A percentile compares a stretch with the other conserved stretches of the same genome.
Conservation (phyloP, 1,140 invertebrate species). For the Drosophila mauritiana region DNA sequence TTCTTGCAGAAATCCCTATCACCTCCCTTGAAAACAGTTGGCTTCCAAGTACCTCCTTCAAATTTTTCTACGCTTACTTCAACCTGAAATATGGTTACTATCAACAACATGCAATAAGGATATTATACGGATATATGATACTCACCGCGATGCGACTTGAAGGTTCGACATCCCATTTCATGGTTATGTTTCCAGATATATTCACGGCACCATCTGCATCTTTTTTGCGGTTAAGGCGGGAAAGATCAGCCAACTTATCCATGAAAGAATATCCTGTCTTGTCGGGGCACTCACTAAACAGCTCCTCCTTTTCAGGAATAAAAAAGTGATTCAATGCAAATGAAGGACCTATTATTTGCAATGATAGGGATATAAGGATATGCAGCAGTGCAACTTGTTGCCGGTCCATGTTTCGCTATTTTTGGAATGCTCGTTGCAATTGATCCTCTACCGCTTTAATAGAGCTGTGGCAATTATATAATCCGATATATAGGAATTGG, state of each 20-base stretch:
- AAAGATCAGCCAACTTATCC: neutral
- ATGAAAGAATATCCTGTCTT: neutral
- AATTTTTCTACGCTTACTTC: neutral
- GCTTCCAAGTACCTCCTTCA: slow-evolving; percentile 1
- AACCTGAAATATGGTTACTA: neutral
- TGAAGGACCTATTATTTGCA: neutral
- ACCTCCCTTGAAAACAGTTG: neutral
- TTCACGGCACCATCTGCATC: neutral
- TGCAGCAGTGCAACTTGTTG: no score
- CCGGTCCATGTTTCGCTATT: neutral
- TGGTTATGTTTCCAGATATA: slow-evolving; percentile 4
- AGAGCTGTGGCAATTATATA: neutral
- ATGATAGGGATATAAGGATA: neutral
- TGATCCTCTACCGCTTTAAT: neutral
- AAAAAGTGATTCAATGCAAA: neutral
- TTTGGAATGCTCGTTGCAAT: neutral
- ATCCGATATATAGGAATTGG: neutral
- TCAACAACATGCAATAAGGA: no score
- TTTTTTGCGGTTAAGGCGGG: neutral
- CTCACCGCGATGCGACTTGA: slow-evolving; percentile 2
- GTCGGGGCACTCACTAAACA: neutral
- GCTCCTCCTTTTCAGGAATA: neutral
- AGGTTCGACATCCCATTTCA: neutral
- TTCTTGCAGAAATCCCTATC: slow-evolving; percentile 3
- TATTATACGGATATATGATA: neutral